Conservation (phyloP, 1,140 invertebrate genomes). For the Drosophila pachea region DNA sequence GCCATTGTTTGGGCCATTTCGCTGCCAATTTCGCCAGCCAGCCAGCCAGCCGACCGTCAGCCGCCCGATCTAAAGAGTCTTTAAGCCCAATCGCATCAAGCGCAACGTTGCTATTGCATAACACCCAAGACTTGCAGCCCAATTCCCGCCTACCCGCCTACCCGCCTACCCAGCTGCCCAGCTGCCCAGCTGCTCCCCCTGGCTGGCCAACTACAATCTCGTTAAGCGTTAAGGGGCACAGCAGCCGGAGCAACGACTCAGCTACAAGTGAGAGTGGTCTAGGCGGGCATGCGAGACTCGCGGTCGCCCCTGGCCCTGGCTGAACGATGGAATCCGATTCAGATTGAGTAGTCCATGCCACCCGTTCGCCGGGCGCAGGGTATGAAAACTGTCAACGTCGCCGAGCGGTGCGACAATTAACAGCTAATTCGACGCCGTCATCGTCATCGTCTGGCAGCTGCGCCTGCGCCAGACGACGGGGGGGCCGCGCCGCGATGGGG, state of each 20-base stretch:
- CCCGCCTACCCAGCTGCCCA: conserved; percentile 10
- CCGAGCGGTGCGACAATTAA: conserved; percentile 41
- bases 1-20: conserved; percentile 30
- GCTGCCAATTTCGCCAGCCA: conserved; percentile 28
- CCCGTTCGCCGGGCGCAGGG: background rate
- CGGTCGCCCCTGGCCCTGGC: background rate
- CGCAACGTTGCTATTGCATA: conserved; percentile 40
- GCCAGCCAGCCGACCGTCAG: background rate
- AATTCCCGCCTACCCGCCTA: conserved; percentile 4
- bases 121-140: conserved; percentile 5
- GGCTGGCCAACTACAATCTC: conserved; percentile 36
- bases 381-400: conserved; percentile 28
- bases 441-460: conserved; percentile 4
- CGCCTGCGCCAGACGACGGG: background rate
- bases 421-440: conserved; percentile 29
- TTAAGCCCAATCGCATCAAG: conserved; percentile 44
- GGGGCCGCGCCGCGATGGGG: conserved; percentile 18
- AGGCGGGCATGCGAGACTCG: background rate
- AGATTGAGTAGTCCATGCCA: too few species aligned
- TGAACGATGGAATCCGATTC: too few species aligned
- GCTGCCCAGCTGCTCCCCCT: background rate
- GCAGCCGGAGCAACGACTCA: conserved; percentile 8
- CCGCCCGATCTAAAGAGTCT: conserved; percentile 19
- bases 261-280: background rate
- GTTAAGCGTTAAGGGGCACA: conserved; percentile 63